Evolutionary conservation across 1,140 invertebrate genomes (phyloP).

Genomic region (Piezodorus guildinii): DNA sequence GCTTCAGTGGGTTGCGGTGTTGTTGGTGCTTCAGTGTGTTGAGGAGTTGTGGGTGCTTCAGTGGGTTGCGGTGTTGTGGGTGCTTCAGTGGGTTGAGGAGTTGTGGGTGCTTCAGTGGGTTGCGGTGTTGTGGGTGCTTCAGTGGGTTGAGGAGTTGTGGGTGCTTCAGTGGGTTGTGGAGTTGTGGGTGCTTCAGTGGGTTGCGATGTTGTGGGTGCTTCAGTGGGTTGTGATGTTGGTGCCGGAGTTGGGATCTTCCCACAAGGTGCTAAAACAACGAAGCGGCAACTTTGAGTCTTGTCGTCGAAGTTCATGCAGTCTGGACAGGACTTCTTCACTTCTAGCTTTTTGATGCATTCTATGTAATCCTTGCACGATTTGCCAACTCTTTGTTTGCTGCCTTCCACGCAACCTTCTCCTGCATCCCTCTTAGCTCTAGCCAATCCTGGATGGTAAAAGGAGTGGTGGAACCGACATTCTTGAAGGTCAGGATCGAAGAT

Average conservation of each 20-base stretch:
- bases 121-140: background rate
- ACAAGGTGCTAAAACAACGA: background rate
- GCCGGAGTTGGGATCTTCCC: background rate
- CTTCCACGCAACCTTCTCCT: background rate
- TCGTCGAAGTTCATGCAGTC: slow-evolving; percentile 8
- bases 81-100: background rate
- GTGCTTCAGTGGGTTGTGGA: background rate
- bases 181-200: background rate
- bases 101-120: background rate
- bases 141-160: background rate
- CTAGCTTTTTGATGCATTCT: background rate
- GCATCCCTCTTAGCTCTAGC: background rate
- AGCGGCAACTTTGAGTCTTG: background rate
- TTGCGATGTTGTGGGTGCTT: background rate
- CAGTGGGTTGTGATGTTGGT: background rate
- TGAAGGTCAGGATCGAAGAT: background rate
- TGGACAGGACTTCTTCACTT: background rate
- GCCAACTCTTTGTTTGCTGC: background rate
- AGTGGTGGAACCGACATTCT: background rate
- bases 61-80: no score
- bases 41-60: background rate
- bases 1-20: background rate
- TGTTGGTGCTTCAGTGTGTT: no score
- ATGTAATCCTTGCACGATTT: background rate
- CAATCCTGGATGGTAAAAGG: no score